Base-by-base conservation (phyloP, 1,140 invertebrate species). In the Monochamus saltuarius region DNA sequence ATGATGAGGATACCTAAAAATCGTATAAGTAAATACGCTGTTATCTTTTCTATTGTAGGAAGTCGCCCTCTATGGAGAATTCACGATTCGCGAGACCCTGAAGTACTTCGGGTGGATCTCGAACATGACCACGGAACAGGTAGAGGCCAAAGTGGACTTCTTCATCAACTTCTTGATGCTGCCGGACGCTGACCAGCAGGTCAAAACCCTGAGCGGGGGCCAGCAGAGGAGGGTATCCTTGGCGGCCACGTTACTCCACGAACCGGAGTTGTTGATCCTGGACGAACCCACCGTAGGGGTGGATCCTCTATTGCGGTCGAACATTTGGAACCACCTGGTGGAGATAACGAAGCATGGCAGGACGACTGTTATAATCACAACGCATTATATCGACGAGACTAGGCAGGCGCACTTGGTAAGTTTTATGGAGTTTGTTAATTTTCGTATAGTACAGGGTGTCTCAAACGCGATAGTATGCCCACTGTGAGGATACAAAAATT, bases 371-470 rank as follows among this genome's bases (percentile, higher is more conserved):
- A 96, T 98, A 58, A 95, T 98, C 56, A 98, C 96, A 1, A 98
- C 96, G 9, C 95, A 98, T 81, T 98, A 98, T 72, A 97, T 98
- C 59, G 95, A 98, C 75, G 96, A 98, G 77, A 96, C 95, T 1
- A 85, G 93, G 61, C 93, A 97, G 78, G 94, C 94, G 9, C 83
- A 86, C 71, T 84, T 89, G 67, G 86, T 88, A 80, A 85, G 83
- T 83, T 19, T 16, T 10, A 45, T 59, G 22, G 6, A 29, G 22
- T 29, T 29, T 3, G 2, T 29, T 29, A 29, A 29, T 3, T 6
- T 29, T 29, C 22, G 6, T 29, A 29, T n/a, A 29, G 6, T 29
- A 29, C 22, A 29, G 22, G 22, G 22, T 29, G 22, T 29, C n/a
- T n/a, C n/a, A n/a, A n/a, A n/a, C n/a, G n/a, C n/a, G n/a, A n/a